Conservation (phyloP, 92 coral and sea anemone genomes). For the Epizoanthus stellaris region DNA sequence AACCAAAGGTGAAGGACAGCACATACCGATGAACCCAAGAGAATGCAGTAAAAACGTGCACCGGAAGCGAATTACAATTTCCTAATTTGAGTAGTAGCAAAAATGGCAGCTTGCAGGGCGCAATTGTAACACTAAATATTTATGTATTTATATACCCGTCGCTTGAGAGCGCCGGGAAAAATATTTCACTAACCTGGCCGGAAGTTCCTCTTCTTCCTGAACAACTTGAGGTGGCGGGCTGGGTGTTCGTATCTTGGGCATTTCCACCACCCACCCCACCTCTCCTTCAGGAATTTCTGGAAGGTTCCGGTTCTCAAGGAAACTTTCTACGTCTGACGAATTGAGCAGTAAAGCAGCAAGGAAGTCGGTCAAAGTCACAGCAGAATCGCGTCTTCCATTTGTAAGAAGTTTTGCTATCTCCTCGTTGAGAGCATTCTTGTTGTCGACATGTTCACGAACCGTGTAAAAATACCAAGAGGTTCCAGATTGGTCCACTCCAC, state of each 20-base stretch:
- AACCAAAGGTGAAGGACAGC: no score
- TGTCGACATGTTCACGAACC: conserved; percentile 58
- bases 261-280: conserved; percentile 66
- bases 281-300: conserved; percentile 69
- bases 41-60: no score
- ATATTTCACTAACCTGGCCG: no score
- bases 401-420: conserved; percentile 75
- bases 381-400: conserved; percentile 53
- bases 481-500: conserved; percentile 53
- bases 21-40: no score
- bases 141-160: no score
- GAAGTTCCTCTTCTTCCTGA: not conserved
- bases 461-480: conserved; percentile 62
- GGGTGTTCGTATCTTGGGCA: conserved; percentile 25
- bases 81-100: no score
- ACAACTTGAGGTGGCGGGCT: conserved; percentile 54
- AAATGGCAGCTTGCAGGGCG: no score
- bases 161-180: no score
- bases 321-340: conserved; percentile 62
- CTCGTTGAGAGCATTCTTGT: conserved; percentile 59
- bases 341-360: conserved; percentile 48
- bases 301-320: conserved; percentile 56
- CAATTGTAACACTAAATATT: no score
- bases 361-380: conserved; percentile 63
- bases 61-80: no score